Evolutionary conservation across 2,797 vertebrate species (phyloP), one percentile per base, ranked within the genome.

Genomic region (Cephalopachus bancanus): DNA sequence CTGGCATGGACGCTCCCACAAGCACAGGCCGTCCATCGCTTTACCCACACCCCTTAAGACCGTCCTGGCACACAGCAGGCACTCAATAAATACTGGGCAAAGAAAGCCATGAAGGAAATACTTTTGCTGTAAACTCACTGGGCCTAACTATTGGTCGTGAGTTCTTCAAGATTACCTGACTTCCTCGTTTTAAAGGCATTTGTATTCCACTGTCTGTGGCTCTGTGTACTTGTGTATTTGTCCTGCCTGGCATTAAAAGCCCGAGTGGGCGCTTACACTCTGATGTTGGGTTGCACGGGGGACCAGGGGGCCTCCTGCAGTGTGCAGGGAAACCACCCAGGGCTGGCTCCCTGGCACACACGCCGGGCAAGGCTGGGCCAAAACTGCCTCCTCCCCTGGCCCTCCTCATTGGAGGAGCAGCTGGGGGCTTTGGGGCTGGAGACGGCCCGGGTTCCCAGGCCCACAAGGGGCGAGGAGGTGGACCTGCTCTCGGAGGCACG

Each of bases 201-300:
- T 62, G 11, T 78, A 33, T 83, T 83, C 72, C n/a, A 67, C 78
- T 65, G 20, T 24, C 28, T 30, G 57, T 62, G 37, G 17, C 33
- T 87, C 94, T 93, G 37, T 91, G 88, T 69, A 19, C 28, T 55
- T 92, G 75, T 65, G 59, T 80, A n/a, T 65, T 97, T 92, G 91
- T 74, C 67, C 92, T 11, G 67, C 4, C 8, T 20, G 8, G 16
- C 19, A 89, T 78, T 90, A 90, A 87, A 94, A 90, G 67, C 44
- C 53, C 26, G 60, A 80, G 15, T 71, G 24, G 51, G n/a, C 65
- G 83, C 37, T 93, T 81, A 60, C 16, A 57, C n/a, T 72, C 20
- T 89, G 17, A 37, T 37, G 37, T 37, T 37, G 37, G 37, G 37
- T 37, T 3, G 37, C 3, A 37, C 37, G 37, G 37, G 37, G 37